Evolutionary conservation across 2,113 vertebrate species (phyloP).

Genomic region (Halichoeres trimaculatus): DNA sequence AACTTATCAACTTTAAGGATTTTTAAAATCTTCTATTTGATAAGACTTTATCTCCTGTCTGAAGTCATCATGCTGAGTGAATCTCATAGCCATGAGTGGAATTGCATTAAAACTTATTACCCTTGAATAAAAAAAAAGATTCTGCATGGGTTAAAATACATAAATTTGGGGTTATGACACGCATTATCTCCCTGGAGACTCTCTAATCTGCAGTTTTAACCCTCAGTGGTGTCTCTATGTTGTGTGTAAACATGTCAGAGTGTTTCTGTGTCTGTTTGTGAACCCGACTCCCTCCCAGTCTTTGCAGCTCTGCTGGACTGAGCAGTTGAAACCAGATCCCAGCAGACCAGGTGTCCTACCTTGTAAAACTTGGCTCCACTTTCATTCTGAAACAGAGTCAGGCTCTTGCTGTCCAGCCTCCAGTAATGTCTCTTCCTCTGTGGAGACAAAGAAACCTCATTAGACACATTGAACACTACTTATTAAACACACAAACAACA

Average conservation of each 20-base stretch:
- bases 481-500: no score
- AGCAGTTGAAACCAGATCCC: constrained; percentile 48
- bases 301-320: constrained; percentile 19
- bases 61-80: no score
- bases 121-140: no score
- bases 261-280: not conserved
- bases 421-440: constrained; percentile 98
- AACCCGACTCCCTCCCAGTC: constrained; percentile 26
- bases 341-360: constrained; percentile 47
- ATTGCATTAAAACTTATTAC: no score
- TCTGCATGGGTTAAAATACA: no score
- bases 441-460: constrained; percentile 50
- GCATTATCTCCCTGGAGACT: no score
- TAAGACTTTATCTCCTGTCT: no score
- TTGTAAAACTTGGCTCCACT: constrained; percentile 96
- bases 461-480: not conserved
- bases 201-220: no score
- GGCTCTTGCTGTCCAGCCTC: constrained; percentile 95
- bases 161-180: no score
- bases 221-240: not conserved
- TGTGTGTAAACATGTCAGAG: not conserved
- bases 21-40: no score
- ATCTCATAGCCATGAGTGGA: no score
- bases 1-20: no score
- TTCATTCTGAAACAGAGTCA: constrained; percentile 96